These are phyloP conservation scores for Formicarius rufipectus DNA, from an alignment of 2,113 vertebrate genomes.

Conservation along the genomic window DNA sequence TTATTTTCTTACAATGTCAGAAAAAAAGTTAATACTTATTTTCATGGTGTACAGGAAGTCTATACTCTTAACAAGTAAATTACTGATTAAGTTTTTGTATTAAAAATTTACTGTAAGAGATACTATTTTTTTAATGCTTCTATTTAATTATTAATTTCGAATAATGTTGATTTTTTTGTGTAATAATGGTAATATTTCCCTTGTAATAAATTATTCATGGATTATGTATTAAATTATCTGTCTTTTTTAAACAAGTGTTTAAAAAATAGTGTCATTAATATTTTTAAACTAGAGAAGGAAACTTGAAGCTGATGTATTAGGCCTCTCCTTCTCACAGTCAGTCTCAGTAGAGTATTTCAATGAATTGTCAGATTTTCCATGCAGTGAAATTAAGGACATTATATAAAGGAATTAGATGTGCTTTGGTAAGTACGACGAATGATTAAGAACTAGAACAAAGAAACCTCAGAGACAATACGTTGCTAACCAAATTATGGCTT, in stretches of 20 bases:
- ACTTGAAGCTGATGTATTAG: neutral
- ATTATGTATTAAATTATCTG: neutral
- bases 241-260: neutral
- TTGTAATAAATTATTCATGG: conserved; percentile 9
- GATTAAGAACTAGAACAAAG: neutral
- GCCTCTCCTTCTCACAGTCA: neutral
- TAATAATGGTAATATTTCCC: neutral
- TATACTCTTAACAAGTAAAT: neutral
- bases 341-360: neutral
- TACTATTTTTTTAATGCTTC: neutral
- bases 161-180: neutral
- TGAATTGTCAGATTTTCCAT: neutral
- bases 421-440: neutral
- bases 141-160: neutral
- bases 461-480: neutral
- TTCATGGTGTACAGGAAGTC: neutral
- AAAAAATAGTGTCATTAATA: neutral
- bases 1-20: neutral
- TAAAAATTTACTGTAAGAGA: neutral
- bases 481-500: neutral
- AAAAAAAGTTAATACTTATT: neutral
- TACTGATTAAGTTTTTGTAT: neutral
- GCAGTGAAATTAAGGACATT: neutral
- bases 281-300: neutral
- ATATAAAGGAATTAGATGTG: neutral